Evolutionary conservation across 2,888 invertebrate species (phyloP).

Genomic region (Habroteleia sp.): DNA sequence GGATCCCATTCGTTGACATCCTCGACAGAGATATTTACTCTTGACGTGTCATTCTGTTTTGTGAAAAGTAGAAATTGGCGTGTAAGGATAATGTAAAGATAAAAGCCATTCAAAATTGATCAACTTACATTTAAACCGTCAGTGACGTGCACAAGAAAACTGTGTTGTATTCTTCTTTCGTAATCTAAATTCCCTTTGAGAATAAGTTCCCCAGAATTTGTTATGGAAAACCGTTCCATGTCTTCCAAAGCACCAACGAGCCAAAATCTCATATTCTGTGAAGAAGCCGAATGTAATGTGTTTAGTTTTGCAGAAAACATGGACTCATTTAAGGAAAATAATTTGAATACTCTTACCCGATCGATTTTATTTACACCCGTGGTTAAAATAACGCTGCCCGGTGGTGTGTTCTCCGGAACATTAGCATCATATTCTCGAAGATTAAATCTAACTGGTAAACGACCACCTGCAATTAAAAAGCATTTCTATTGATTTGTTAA

Average conservation of each 20-base stretch:
- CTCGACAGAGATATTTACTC: constrained; percentile 89
- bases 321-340: no score
- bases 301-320: no score
- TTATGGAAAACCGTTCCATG: constrained; percentile 88
- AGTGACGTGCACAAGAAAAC: constrained; percentile 91
- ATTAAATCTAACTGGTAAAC: constrained; percentile 85
- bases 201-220: constrained; percentile 89
- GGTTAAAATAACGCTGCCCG: constrained; percentile 88
- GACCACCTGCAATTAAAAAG: constrained; percentile 70
- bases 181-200: constrained; percentile 89
- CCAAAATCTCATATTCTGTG: constrained; percentile 87
- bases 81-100: no score
- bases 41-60: constrained; percentile 90
- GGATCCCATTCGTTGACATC: constrained; percentile 98
- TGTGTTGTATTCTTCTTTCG: constrained; percentile 87
- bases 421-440: constrained; percentile 87
- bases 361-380: constrained; percentile 82
- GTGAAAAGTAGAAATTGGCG: background rate
- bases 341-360: constrained; percentile 69
- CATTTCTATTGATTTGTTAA: no score
- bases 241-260: constrained; percentile 88
- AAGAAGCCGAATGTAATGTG: constrained; percentile 1
- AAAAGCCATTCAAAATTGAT: background rate
- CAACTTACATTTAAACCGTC: constrained; percentile 87
- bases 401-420: constrained; percentile 89